phyloP scores from a whole-genome alignment of 1,140 invertebrate species.

The Papilio machaon region DNA sequence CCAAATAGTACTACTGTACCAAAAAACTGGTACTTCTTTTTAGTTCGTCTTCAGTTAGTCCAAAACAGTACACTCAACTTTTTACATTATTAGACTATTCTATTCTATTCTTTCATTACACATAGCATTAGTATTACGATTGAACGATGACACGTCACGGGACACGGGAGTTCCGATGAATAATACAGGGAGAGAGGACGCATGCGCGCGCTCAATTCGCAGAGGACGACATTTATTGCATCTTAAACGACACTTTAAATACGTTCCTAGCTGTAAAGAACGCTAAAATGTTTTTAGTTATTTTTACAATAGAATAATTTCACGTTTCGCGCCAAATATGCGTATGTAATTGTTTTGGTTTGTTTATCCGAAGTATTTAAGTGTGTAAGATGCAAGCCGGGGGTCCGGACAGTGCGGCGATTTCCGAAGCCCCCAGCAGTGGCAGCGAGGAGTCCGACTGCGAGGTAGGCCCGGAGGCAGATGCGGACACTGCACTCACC shows the following conservation, averaged over 20 bases:
- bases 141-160: constrained; percentile 54
- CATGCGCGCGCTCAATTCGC: constrained; percentile 62
- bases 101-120: not conserved
- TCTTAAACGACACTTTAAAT: constrained; percentile 32
- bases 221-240: constrained; percentile 49
- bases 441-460: constrained; percentile 76
- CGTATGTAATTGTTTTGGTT: constrained; percentile 32
- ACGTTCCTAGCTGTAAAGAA: constrained; percentile 38
- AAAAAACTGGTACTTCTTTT: not conserved
- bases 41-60: not conserved
- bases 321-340: constrained; percentile 19
- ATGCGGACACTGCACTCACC: constrained; percentile 66
- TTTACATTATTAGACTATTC: not conserved
- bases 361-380: constrained; percentile 29
- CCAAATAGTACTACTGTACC: not conserved
- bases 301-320: constrained; percentile 37
- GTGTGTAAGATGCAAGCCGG: constrained; percentile 66
- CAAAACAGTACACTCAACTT: constrained; percentile 31
- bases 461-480: constrained; percentile 60
- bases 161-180: constrained; percentile 73
- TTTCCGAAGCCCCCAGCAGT: constrained; percentile 73
- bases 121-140: constrained; percentile 52
- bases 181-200: constrained; percentile 72
- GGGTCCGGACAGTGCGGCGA: constrained; percentile 66
- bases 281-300: constrained; percentile 40